Evolutionary conservation across 2,113 vertebrate species (phyloP), one percentile per base, ranked within the genome.

Genomic region (Epinephelus cyanopodus): DNA sequence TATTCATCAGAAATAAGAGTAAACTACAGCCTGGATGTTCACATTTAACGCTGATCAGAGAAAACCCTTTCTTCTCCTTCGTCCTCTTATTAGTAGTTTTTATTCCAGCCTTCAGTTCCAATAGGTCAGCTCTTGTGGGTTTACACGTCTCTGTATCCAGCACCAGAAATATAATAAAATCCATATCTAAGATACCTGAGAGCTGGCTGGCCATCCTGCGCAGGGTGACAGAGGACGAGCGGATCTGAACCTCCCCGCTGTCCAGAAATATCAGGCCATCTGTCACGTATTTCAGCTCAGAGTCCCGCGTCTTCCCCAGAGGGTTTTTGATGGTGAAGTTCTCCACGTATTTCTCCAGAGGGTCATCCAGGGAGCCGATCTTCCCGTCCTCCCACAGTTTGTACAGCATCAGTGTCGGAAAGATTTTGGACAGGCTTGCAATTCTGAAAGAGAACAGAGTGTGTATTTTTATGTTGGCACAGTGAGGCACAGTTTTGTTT

Each of bases 191-290:
- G 18, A 11, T 76, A 95, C 94, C 94, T 79, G 95, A 95, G 71
- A 95, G 94, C 82, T 99, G 98, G 50, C 98, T 97, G 83, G 96
- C 98, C 98, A 99, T 98, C 68, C 98, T 95, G 45, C 97, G 96
- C 77, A 99, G 93, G 6, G 97, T 99, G 33, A 99, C 96, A 0
- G 95, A 93, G 0, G 97, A 97, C 2, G 97, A 95, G 60, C 94
- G 96, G 8, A 93, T 89, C 4, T 92, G 90, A 15, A 94, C 77
- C 0, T 95, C 93, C 10, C 94, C 96, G 39, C 97, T 97, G 74
- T 97, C 96, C 64, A 94, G 65, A 78, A 97, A 97, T 17, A 94
- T 89, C 68, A 96, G 67, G 13, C 96, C 96, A 0, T 97, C 97
- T 0, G 90, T 94, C 11, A 95, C 87, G 18, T 96, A 95, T 39